Evolutionary conservation across 1,140 invertebrate genomes (phyloP).

Genomic region (Sycobia sp.): DNA sequence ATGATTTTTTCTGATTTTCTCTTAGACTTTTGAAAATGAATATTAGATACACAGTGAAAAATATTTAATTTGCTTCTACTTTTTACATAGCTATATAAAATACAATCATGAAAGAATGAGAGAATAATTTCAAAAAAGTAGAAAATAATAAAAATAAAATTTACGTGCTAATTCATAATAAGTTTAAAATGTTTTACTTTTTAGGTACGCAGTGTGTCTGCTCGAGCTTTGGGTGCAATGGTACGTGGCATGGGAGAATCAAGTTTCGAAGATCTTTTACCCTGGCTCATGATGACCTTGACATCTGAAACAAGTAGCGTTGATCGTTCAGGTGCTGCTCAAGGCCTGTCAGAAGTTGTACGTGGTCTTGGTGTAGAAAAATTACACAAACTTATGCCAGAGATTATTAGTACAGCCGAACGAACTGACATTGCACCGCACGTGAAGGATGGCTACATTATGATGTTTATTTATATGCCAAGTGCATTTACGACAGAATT

Average conservation of each 20-base stretch:
- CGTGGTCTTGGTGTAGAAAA: constrained; percentile 94
- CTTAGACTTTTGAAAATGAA: too few relatives aligned
- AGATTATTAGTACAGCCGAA: constrained; percentile 96
- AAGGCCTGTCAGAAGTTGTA: constrained; percentile 93
- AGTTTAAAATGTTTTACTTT: neutral
- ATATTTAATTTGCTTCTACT: too few relatives aligned
- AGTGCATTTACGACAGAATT: constrained; percentile 95
- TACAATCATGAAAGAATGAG: too few relatives aligned
- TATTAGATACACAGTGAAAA: too few relatives aligned
- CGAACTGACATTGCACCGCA: constrained; percentile 93
- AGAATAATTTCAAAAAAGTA: too few relatives aligned
- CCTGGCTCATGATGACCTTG: constrained; percentile 98
- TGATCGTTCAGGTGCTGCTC: constrained; percentile 96
- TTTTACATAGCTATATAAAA: too few relatives aligned
- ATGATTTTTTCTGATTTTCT: neutral
- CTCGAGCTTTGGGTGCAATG: constrained; percentile 95
- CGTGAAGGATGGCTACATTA: constrained; percentile 99
- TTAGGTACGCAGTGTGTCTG: constrained; percentile 81
- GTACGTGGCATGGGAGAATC: constrained; percentile 95
- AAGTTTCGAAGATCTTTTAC: constrained; percentile 92
- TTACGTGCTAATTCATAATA: neutral
- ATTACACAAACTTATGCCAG: constrained; percentile 95
- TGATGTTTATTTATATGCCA: constrained; percentile 99
- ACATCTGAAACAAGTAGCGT: constrained; percentile 95
- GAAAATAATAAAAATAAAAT: neutral